phyloP scores from a whole-genome alignment of 2,113 vertebrate species.

The Lophura nycthemera region DNA sequence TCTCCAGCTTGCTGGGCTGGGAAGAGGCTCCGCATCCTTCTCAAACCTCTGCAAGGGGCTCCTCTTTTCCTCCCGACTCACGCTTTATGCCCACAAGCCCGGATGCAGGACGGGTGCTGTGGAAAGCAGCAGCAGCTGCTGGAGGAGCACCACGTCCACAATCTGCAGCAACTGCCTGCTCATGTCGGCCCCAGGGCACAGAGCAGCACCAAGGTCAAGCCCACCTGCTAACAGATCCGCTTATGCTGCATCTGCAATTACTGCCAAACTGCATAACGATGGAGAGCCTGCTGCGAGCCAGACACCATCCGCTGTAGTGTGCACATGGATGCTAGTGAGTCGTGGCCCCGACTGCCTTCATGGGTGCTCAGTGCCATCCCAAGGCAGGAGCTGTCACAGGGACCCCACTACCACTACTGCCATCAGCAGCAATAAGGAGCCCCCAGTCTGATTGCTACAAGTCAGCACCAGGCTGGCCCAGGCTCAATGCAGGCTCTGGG shows the following conservation, averaged over 20 bases:
- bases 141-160: not conserved
- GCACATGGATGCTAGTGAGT: not conserved
- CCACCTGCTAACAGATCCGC: not conserved
- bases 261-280: not conserved
- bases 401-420: not conserved
- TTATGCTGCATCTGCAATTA: not conserved
- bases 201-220: not conserved
- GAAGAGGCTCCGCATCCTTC: not conserved
- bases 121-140: not conserved
- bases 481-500: not conserved
- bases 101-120: not conserved
- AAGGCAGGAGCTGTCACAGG: not conserved
- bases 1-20: not conserved
- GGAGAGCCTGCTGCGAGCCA: not conserved
- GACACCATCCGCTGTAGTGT: not conserved
- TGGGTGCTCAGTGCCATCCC: not conserved
- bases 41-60: not conserved
- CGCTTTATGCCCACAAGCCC: not conserved
- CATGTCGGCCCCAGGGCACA: not conserved
- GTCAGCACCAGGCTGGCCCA: not conserved
- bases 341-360: not conserved
- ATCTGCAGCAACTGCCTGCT: not conserved
- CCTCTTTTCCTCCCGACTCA: not conserved
- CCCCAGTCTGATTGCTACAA: not conserved
- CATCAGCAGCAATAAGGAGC: not conserved